phyloP scores from a whole-genome alignment of 2,888 invertebrate species.

The Tenthredo amoena region DNA sequence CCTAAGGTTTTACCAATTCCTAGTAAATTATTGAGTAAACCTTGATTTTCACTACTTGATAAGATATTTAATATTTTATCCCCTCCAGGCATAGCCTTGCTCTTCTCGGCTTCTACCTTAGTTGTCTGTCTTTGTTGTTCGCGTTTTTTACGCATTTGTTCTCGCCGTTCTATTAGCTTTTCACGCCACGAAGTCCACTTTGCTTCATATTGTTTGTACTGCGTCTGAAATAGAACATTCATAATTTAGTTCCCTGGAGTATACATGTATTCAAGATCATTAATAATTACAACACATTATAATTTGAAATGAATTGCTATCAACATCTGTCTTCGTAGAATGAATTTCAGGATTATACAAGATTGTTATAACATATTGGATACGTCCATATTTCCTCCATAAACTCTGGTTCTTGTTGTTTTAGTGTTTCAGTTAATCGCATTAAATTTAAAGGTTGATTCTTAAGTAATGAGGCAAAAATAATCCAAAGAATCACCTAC shows the following conservation, averaged over 20 bases:
- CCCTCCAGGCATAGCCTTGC: conserved; percentile 72
- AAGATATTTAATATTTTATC: conserved; percentile 75
- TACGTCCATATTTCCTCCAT: neutral
- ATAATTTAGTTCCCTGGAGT: conserved; percentile 23
- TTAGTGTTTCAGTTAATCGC: neutral
- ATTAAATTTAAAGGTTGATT: neutral
- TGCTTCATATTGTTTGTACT: conserved; percentile 91
- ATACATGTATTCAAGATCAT: neutral
- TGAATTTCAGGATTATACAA: neutral
- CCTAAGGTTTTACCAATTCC: conserved; percentile 76
- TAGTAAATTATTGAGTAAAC: conserved; percentile 74
- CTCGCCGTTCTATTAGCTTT: conserved; percentile 88
- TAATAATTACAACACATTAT: neutral
- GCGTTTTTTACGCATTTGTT: conserved; percentile 88
- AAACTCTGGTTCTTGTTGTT: neutral
- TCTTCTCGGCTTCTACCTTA: conserved; percentile 72
- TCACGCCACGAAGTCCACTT: conserved; percentile 93
- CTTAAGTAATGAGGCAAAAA: neutral
- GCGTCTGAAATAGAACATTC: conserved; percentile 75
- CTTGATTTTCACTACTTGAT: conserved; percentile 75
- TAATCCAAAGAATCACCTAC: conserved; percentile 74
- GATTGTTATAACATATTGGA: neutral
- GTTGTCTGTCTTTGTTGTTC: conserved; percentile 74
- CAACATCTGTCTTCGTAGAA: neutral
- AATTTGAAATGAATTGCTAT: neutral